Evolutionary conservation across 2,113 vertebrate species (phyloP).

Genomic region (Hypomesus transpacificus): DNA sequence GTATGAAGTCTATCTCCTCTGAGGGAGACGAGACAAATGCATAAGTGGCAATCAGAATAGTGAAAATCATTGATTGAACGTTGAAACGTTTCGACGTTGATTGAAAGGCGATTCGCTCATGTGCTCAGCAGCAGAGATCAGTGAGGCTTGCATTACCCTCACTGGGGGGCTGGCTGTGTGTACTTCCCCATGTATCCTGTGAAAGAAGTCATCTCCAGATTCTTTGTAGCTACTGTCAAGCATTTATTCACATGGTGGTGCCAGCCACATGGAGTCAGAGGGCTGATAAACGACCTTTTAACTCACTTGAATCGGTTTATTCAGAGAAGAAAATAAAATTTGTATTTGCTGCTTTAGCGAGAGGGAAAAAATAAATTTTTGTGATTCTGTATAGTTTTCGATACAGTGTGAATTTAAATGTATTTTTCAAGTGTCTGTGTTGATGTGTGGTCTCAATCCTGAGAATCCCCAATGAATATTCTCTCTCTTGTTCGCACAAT

Average conservation of each 20-base stretch:
- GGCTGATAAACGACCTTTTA: slow-evolving; percentile 22
- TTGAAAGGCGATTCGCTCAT: slow-evolving; percentile 52
- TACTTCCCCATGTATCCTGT: slow-evolving; percentile 49
- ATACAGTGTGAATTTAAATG: no score
- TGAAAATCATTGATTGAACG: slow-evolving; percentile 35
- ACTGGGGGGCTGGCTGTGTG: slow-evolving; percentile 42
- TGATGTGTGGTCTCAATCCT: not conserved
- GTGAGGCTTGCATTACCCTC: slow-evolving; percentile 37
- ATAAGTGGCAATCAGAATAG: slow-evolving; percentile 49
- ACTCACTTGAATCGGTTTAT: slow-evolving; percentile 23
- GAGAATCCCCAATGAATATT: not conserved
- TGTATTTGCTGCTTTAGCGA: not conserved
- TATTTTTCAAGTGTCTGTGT: no score
- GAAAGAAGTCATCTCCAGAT: slow-evolving; percentile 40
- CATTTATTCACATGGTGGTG: slow-evolving; percentile 29
- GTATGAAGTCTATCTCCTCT: slow-evolving; percentile 40
- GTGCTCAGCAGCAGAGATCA: slow-evolving; percentile 42
- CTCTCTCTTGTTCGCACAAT: not conserved
- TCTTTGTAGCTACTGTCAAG: slow-evolving; percentile 52
- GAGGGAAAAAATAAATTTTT: no score
- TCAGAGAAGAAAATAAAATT: slow-evolving; percentile 8
- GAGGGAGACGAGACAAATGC: slow-evolving; percentile 28
- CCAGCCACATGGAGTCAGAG: slow-evolving; percentile 35
- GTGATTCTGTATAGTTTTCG: slow-evolving; percentile 13
- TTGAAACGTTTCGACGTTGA: slow-evolving; percentile 40